Evolutionary conservation across 2,113 vertebrate species (phyloP), one percentile per base, ranked within the genome.

Genomic region (Eublepharis macularius): DNA sequence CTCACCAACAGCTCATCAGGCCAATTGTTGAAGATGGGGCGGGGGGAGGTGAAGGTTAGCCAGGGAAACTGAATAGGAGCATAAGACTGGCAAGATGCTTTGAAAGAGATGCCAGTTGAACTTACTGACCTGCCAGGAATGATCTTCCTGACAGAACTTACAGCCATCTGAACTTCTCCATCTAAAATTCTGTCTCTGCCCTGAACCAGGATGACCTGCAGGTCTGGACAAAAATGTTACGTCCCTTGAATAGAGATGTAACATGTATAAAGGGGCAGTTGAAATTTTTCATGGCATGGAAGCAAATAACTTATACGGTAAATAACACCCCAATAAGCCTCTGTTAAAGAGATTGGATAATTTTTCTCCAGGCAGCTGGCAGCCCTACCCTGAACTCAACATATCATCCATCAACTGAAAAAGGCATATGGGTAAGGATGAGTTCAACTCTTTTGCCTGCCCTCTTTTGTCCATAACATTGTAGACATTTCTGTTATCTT

Each of bases 1-100:
- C 91, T 93, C 94, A 87, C 87, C 91, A 92, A 91, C 90, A 92
- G 90, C 86, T 85, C 88, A 89, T 93, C 83, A 90, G 87, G 88
- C 91, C 87, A 90, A 78, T 94, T 94, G 91, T 88, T 91, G 87
- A 0, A 93, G 92, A 90, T n/a, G n/a, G n/a, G n/a, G n/a, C n/a
- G 41, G 57, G 90, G 92, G 36, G 39, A 51, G 9, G 21, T 88
- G 92, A 90, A 93, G 93, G 91, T 90, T 88, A 91, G 87, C 88
- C 80, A 85, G 75, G 72, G 90, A 91, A 90, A 86, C 85, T 1
- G 69, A 92, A 91, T 77, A 89, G 86, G 85, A 86, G 80, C 60
- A 8, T 21, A 63, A 26, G 60, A 63, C 29, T 92, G 85, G 86
- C 89, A 78, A 81, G 84, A 88, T 88, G 87, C 84, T 92, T 92